phyloP scores from a whole-genome alignment of 2,888 invertebrate genomes.

The Conops quadrifasciatus region DNA sequence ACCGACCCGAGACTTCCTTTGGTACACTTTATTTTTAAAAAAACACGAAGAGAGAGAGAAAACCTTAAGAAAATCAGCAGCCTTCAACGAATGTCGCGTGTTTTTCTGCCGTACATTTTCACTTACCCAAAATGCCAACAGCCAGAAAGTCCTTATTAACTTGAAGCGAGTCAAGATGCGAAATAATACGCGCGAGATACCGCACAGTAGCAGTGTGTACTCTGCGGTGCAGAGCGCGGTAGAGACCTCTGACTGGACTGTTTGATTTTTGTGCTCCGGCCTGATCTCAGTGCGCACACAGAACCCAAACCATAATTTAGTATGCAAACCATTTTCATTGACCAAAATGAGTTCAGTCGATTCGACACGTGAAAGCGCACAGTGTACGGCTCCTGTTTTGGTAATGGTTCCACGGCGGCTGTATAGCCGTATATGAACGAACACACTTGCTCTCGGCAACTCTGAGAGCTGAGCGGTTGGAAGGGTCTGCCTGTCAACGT shows the following conservation, averaged over 20 bases:
- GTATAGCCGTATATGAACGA: neutral
- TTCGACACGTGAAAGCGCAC: constrained; percentile 39
- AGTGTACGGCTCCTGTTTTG: constrained; percentile 37
- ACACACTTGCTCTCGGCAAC: neutral
- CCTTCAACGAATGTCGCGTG: constrained; percentile 39
- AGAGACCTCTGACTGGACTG: neutral
- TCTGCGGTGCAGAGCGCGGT: no score
- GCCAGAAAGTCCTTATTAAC: neutral
- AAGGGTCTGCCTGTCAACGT: neutral
- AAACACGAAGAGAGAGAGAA: constrained; percentile 12
- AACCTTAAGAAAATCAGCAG: neutral
- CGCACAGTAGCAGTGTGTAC: constrained; percentile 18
- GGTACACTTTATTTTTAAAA: constrained; percentile 30
- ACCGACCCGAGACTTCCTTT: constrained; percentile 21
- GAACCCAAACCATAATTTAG: neutral
- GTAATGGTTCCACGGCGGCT: neutral
- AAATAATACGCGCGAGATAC: constrained; percentile 14
- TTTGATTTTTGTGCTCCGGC: neutral
- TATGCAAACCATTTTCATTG: constrained; percentile 35
- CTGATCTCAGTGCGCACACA: neutral
- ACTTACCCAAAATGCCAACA: neutral
- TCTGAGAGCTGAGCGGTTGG: neutral
- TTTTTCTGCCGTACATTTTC: constrained; percentile 42
- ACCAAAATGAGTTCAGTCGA: constrained; percentile 43
- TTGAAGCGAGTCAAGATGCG: constrained; percentile 3